A percentile compares a stretch with the other conserved stretches of the same genome.
Evolutionary conservation across 2,113 vertebrate genomes (phyloP).

Genomic region (Solea senegalensis): DNA sequence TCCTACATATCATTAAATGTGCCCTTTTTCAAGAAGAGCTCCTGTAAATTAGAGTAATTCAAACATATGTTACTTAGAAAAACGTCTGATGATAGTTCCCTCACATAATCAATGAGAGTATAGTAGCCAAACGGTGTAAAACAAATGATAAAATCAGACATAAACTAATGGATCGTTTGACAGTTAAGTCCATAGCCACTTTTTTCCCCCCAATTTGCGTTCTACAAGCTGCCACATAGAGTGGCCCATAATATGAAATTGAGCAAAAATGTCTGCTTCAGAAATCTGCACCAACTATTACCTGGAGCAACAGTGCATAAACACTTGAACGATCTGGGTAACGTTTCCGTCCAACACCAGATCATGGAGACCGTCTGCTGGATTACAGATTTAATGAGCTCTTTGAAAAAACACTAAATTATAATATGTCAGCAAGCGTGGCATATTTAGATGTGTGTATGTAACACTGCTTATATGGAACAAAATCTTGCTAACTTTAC

Average conservation of each 20-base stretch:
- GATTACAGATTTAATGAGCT: not conserved
- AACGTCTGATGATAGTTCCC: slow-evolving; percentile 25
- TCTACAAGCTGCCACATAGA: too few relatives aligned
- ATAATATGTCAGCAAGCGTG: not conserved
- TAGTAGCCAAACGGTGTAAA: slow-evolving; percentile 48
- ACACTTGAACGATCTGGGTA: not conserved
- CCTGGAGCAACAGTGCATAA: not conserved
- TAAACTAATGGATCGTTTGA: too few relatives aligned
- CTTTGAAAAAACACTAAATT: not conserved
- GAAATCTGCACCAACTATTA: not conserved
- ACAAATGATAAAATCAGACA: slow-evolving; percentile 38
- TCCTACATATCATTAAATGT: slow-evolving; percentile 41
- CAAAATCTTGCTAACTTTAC: not conserved
- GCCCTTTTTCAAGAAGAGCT: slow-evolving; percentile 52
- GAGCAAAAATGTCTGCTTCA: not conserved
- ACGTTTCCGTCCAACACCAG: not conserved
- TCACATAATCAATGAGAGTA: slow-evolving; percentile 26
- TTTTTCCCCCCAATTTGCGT: too few relatives aligned
- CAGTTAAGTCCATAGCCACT: not conserved
- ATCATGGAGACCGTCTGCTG: not conserved
- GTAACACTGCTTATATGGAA: not conserved
- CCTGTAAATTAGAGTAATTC: slow-evolving; percentile 55
- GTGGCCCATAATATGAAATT: not conserved
- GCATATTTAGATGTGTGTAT: not conserved
- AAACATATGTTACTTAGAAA: slow-evolving; percentile 45